Evolutionary conservation across 2,113 vertebrate species (phyloP), one percentile per base, ranked within the genome.

Genomic region (Phaethon lepturus): DNA sequence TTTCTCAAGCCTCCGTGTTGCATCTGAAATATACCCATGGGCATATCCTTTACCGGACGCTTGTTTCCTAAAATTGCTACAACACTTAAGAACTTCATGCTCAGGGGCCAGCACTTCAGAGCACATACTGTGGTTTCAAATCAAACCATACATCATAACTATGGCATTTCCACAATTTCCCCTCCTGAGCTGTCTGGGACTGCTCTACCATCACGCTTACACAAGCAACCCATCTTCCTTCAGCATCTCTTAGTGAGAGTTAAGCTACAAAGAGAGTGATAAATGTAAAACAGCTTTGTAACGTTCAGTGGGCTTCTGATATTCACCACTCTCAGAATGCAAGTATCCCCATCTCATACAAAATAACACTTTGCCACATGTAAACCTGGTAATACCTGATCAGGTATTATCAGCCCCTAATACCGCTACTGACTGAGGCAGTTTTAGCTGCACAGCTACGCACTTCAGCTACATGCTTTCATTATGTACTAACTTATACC

Each of bases 51-150:
- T 88, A 80, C 45, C 9, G 2, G 75, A 85, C 59, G 50, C 68
- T 77, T 69, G 26, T 69, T 88, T 86, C 64, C 58, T 79, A 85
- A 86, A 90, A 91, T 17, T 94, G 59, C 44, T 83, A 62, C 69
- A 94, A 86, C 40, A 42, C 75, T 79, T 56, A 2, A 45, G 56
- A 81, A 60, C 62, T 73, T 78, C 85, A 50, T 26, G 67, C 56
- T 94, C n/a, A 42, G 83, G 50, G 50, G 24, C 24, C 86, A 92
- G 53, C 20, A 69, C 17, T 90, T 83, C 58, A 66, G 75, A 88
- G 45, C 79, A 92, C 74, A 90, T 56, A 66, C 31, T 38, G 62
- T 77, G 67, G 75, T 94, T 94, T 95, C 67, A 96, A 74, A 80
- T 86, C 83, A 96, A 94, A 74, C 38, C 25, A 63, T 50, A 81